Evolutionary conservation across 2,888 invertebrate species (phyloP).

Genomic region (Tiphia femorata): DNA sequence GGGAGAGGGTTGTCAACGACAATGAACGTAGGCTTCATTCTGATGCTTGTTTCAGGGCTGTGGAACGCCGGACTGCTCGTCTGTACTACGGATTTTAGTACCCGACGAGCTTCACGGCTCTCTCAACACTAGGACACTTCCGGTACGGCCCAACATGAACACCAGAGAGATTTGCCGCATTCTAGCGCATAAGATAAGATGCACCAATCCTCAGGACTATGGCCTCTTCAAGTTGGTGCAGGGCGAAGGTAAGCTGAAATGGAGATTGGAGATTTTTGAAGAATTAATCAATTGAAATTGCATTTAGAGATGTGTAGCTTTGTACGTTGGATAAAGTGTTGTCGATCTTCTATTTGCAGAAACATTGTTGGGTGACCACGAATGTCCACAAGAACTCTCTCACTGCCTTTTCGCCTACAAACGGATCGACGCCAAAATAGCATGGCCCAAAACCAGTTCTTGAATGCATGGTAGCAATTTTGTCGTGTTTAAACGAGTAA

Average conservation of each 20-base stretch:
- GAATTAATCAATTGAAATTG: neutral
- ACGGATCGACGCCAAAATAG: conserved; percentile 95
- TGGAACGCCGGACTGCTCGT: conserved; percentile 73
- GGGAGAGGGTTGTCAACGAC: too few species aligned
- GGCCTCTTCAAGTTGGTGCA: conserved; percentile 91
- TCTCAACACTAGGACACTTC: conserved; percentile 90
- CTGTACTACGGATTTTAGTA: conserved; percentile 90
- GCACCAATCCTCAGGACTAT: conserved; percentile 97
- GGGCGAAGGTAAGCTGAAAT: conserved; percentile 80
- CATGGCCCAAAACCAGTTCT: conserved; percentile 83
- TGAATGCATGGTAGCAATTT: too few species aligned
- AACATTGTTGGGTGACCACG: conserved; percentile 87
- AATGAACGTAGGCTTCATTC: too few species aligned
- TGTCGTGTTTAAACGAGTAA: too few species aligned
- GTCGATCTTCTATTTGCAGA: conserved; percentile 80
- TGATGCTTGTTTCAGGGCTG: conserved; percentile 62
- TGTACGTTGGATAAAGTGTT: too few species aligned
- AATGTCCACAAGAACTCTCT: conserved; percentile 91
- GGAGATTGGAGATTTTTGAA: neutral
- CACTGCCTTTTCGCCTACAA: conserved; percentile 96
- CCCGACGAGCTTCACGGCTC: conserved; percentile 95
- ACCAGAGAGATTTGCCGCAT: conserved; percentile 94
- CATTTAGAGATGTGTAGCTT: neutral
- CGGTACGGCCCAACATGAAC: conserved; percentile 93
- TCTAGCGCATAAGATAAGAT: conserved; percentile 94